phyloP scores from a whole-genome alignment of 37 sponge, comb jelly and placozoan genomes.

The Beroe forskalii region DNA sequence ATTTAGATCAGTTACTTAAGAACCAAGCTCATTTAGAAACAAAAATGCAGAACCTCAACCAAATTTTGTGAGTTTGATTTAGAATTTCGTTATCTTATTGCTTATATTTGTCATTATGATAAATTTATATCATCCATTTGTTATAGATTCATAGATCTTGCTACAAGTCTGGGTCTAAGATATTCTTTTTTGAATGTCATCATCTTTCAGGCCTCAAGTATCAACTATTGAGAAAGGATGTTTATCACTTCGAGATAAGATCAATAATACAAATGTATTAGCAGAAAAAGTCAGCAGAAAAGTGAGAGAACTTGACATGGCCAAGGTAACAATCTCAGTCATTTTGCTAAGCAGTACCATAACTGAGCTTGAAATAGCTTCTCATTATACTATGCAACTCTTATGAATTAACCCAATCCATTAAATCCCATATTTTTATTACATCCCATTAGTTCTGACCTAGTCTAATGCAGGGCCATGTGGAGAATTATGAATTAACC shows the following conservation, averaged over 20 bases:
- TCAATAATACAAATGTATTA: not conserved
- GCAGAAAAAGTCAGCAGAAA: conserved; percentile 59
- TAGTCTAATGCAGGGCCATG: not conserved
- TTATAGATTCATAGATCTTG: too few relatives aligned
- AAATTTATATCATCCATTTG: too few relatives aligned
- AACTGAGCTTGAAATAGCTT: too few relatives aligned
- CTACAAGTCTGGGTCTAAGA: too few relatives aligned
- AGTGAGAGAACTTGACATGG: conserved; percentile 59
- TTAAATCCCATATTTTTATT: not conserved
- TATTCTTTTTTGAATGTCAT: too few relatives aligned
- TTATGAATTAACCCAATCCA: too few relatives aligned
- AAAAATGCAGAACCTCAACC: conserved; percentile 49
- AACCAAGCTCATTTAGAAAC: conserved; percentile 62
- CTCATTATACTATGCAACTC: too few relatives aligned
- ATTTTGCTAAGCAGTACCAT: too few relatives aligned
- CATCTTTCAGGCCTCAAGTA: conserved; percentile 53
- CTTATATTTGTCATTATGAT: too few relatives aligned
- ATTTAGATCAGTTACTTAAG: conserved; percentile 25
- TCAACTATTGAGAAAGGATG: conserved; percentile 39
- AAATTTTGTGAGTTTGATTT: conserved; percentile 33
- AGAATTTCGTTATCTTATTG: not conserved
- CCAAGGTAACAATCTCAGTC: conserved; percentile 60
- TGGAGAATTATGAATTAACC: too few relatives aligned
- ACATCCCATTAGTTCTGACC: not conserved
- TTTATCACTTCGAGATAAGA: conserved; percentile 9